These are phyloP conservation scores for Cheilosia scutellata DNA, from an alignment of 2,888 invertebrate species.

Conservation along the genomic window DNA sequence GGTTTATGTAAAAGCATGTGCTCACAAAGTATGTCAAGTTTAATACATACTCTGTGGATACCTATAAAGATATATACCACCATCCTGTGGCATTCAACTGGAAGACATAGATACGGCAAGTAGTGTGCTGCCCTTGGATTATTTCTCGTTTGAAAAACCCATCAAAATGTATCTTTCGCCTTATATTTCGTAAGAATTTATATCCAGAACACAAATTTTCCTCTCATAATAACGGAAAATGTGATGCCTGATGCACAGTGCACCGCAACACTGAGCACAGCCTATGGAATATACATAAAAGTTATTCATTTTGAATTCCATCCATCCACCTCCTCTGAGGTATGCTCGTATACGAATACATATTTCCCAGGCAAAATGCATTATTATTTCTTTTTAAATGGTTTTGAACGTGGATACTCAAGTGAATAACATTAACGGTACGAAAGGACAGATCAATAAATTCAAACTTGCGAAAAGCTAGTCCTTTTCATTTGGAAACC, in stretches of 20 bases:
- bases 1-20: conserved; percentile 64
- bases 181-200: conserved; percentile 59
- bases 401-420: conserved; percentile 29
- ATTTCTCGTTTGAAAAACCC: conserved; percentile 64
- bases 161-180: conserved; percentile 67
- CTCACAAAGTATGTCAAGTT: conserved; percentile 72
- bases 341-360: neutral
- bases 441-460: conserved; percentile 59
- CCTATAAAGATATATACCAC: neutral
- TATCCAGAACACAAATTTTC: conserved; percentile 59
- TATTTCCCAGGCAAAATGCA: conserved; percentile 49
- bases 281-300: conserved; percentile 51
- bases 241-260: conserved; percentile 45
- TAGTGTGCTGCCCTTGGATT: conserved; percentile 69
- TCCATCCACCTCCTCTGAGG: conserved; percentile 6
- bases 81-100: conserved; percentile 69
- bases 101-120: conserved; percentile 56
- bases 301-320: conserved; percentile 41
- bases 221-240: conserved; percentile 64
- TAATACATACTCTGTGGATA: conserved; percentile 59
- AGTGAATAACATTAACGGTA: conserved; percentile 61
- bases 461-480: conserved; percentile 57
- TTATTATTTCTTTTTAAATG: conserved; percentile 53
- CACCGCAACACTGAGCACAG: conserved; percentile 27
- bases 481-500: conserved; percentile 46